Percentiles rank a stretch among this genome's conserved stretches.
Conservation (phyloP, 1,140 invertebrate species). For the Rhopalosiphum maidis region DNA sequence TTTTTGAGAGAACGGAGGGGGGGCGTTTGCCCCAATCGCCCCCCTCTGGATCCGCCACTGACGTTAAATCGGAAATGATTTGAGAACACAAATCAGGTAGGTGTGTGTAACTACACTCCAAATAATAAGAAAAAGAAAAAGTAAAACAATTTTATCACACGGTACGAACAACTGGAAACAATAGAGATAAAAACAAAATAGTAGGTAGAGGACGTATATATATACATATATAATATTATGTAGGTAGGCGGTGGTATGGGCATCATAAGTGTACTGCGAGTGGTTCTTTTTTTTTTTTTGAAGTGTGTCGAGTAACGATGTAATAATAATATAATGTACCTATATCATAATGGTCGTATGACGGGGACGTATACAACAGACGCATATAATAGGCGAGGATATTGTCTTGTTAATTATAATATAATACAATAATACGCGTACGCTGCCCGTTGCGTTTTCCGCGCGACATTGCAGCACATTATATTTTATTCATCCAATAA, state of each 20-base stretch:
- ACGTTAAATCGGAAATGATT: neutral
- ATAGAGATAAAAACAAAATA: conserved; percentile 16
- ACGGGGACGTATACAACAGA: neutral
- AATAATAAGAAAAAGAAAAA: neutral
- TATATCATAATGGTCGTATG: neutral
- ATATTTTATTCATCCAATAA: neutral
- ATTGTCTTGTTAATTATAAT: no score
- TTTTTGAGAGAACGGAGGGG: no score
- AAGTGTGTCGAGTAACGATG: neutral
- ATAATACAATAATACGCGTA: no score
- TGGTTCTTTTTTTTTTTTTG: neutral
- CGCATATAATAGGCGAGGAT: neutral
- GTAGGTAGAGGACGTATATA: neutral
- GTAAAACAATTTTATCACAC: conserved; percentile 12
- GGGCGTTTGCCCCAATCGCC: no score
- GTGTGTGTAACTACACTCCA: neutral
- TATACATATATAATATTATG: neutral
- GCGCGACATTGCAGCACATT: neutral
- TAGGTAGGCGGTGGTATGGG: neutral
- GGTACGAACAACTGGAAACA: conserved; percentile 1
- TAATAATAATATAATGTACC: neutral
- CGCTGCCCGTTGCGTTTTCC: neutral
- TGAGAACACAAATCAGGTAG: neutral
- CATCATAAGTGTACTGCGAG: neutral
- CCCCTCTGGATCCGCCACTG: no score